Evolutionary conservation across 2,113 vertebrate species (phyloP), one percentile per base, ranked within the genome.

Genomic region (Festucalex cinctus): DNA sequence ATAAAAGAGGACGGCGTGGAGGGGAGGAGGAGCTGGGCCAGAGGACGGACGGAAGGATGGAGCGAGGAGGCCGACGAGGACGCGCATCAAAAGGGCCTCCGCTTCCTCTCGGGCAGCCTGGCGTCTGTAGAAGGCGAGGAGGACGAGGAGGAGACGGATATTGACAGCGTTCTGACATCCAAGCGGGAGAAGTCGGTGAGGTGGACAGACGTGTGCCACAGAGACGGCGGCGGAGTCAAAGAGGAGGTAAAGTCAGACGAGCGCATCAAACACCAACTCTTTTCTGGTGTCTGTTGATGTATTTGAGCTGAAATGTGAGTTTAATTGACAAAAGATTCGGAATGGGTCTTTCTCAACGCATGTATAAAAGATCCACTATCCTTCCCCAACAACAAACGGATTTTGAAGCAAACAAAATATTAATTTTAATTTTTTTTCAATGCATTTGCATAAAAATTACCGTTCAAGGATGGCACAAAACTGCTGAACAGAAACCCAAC

Each of bases 201-300:
- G 59, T 88, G 86, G 86, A 88, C 84, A 53, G 82, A 85, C 53
- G 84, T 83, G 66, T 86, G 80, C 66, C 77, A 63, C 32, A 70
- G 74, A 17, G 69, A 68, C 26, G 72, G 49, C 0, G 63, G 73
- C 67, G 83, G 62, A 36, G 48, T 69, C 26, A 82, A 76, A 36
- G 80, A 80, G 70, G 78, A 78, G 6, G 65, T 57, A 66, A 83
- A 75, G 72, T 64, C n/a, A 16, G 86, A 88, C 1, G 88, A 88
- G 68, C 60, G 67, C 32, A 82, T 90, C 78, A 86, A 75, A 69
- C 83, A 79, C 66, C 89, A 88, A 81, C 83, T 91, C 68, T 92
- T 91, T 79, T 92, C 91, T 3, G 90, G 91, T 0, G 88, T 92
- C 9, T 91, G 91, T 80, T 92, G 85, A 92, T 75, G 70, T 28